Conservation (phyloP, 2,888 invertebrate genomes). For the Synergus laeviventris region DNA sequence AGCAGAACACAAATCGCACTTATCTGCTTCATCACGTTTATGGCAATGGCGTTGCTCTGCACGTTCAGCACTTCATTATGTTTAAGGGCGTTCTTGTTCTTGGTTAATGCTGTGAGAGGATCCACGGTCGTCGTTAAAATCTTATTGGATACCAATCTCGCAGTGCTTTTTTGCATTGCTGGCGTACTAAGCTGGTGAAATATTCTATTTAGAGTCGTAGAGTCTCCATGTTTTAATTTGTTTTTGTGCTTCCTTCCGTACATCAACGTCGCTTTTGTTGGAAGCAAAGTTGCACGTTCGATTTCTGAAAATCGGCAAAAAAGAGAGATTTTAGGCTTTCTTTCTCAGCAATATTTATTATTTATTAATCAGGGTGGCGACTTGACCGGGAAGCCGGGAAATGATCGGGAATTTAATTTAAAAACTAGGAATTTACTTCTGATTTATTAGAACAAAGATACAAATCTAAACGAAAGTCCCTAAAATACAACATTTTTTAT, state of each 20-base stretch:
- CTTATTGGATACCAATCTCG: slow-evolving; percentile 62
- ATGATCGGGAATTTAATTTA: too few relatives aligned
- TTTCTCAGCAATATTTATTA: slow-evolving; percentile 20
- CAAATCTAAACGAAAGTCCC: too few relatives aligned
- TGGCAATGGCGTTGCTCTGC: slow-evolving; percentile 51
- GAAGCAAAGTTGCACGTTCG: slow-evolving; percentile 62
- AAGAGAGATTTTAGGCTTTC: slow-evolving; percentile 39
- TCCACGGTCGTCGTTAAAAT: slow-evolving; percentile 65
- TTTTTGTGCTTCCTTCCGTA: slow-evolving; percentile 62
- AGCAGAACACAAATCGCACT: slow-evolving; percentile 55
- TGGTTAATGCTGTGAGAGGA: slow-evolving; percentile 65
- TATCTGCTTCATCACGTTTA: slow-evolving; percentile 48
- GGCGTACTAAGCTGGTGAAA: slow-evolving; percentile 69
- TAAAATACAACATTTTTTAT: too few relatives aligned
- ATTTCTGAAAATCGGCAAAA: slow-evolving; percentile 60
- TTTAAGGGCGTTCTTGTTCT: slow-evolving; percentile 68
- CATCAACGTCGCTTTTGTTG: slow-evolving; percentile 61
- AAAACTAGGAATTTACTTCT: too few relatives aligned
- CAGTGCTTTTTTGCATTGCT: slow-evolving; percentile 68
- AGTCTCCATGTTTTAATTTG: slow-evolving; percentile 60
- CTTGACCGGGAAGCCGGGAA: too few relatives aligned
- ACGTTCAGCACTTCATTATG: slow-evolving; percentile 63
- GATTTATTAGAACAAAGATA: too few relatives aligned
- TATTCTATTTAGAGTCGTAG: slow-evolving; percentile 62
- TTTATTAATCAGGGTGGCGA: too few relatives aligned